Base-by-base conservation (phyloP, 2,797 vertebrate species). In the Echiichthys vipera region DNA sequence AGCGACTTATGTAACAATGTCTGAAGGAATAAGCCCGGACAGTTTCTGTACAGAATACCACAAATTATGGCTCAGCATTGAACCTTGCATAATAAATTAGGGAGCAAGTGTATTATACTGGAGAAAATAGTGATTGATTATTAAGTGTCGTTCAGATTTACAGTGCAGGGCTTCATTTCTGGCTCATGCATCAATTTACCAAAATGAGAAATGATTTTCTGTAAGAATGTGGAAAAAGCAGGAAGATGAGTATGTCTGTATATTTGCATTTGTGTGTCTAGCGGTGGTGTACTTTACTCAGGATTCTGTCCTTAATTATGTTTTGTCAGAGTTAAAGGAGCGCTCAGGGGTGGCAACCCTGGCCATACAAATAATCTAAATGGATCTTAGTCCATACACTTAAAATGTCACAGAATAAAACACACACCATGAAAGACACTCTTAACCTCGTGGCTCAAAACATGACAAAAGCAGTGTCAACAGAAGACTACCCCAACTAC, bases 41-140 rank as follows among this genome's bases (percentile, higher is more conserved):
- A 14, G 39, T 32, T 58, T 55, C 68, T 64, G n/a, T 12, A 37
- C 72, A 42, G 43, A 63, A 56, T 1, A 20, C 43, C 51, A 51
- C 69, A 69, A 69, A 81, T 79, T 70, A 65, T 65, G 69, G 63
- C 36, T 32, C 20, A 2, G 69, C 72, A 46, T 65, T 63, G 49
- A 74, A 58, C 36, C 50, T 15, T 18, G 27, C 14, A 15, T 74
- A 59, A 69, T 66, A 15, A 57, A 79, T 74, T 6, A 36, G 25
- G 14, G 34, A 59, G 53, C 11, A 5, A 49, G 57, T 30, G 53
- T 8, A 20, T 56, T 65, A 54, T 2, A 39, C 54, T 39, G 43
- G 32, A 47, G 32, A 29, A 37, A 34, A 39, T n/a, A 15, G 34
- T 5, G 20, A 68, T 65, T 57, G 17, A 55, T 64, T 62, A 42